Percentiles rank a stretch among this genome's conserved stretches.
phyloP scores from a whole-genome alignment of 2,888 invertebrate genomes.

The Amiota communis region DNA sequence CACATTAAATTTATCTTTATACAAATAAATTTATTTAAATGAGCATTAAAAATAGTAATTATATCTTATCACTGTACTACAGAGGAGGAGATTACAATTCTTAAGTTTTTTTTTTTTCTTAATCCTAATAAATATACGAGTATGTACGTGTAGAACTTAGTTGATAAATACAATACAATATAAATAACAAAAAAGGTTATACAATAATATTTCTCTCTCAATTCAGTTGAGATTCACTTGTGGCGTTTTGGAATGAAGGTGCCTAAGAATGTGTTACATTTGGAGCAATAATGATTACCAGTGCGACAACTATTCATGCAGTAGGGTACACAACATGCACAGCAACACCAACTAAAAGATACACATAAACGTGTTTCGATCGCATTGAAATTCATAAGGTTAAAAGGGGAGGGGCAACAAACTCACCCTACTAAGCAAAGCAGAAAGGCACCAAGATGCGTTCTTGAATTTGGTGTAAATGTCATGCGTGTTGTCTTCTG shows the following conservation, averaged over 20 bases:
- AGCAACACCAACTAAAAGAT: constrained; percentile 68
- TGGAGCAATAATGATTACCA: constrained; percentile 70
- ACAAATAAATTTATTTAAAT: background rate
- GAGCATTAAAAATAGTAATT: background rate
- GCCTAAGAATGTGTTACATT: constrained; percentile 70
- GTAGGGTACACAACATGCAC: constrained; percentile 70
- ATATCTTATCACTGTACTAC: background rate
- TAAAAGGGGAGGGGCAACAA: background rate
- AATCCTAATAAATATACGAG: no score
- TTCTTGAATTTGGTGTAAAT: constrained; percentile 67
- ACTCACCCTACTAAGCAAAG: constrained; percentile 69
- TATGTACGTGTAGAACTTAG: no score
- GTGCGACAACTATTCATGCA: constrained; percentile 72
- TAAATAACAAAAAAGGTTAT: no score
- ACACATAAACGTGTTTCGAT: constrained; percentile 10
- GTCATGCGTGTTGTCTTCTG: constrained; percentile 67
- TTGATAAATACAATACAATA: no score
- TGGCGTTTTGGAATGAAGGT: constrained; percentile 45
- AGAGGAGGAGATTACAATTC: background rate
- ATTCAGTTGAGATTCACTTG: no score
- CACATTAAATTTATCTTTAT: background rate
- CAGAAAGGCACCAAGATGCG: constrained; percentile 65
- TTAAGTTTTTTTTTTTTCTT: no score
- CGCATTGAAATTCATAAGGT: background rate
- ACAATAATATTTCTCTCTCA: no score